A percentile compares a stretch with the other conserved stretches of the same genome.
Evolutionary conservation across 2,113 vertebrate genomes (phyloP).

Genomic region (Notiomystis cincta): DNA sequence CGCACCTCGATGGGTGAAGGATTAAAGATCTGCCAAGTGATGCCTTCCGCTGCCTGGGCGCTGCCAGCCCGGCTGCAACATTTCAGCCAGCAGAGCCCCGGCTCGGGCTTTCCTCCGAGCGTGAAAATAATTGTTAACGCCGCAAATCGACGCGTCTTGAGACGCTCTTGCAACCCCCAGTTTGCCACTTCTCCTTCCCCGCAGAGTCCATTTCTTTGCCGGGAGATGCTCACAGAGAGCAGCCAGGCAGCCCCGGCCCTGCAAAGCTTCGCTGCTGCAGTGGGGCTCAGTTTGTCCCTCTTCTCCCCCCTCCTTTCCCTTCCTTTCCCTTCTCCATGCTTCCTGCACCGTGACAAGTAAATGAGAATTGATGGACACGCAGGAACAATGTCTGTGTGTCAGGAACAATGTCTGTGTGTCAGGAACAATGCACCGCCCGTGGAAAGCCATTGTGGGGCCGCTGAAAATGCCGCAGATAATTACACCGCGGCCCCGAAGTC

Average conservation of each 20-base stretch:
- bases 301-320: neutral
- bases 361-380: slow-evolving; percentile 63
- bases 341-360: slow-evolving; percentile 65
- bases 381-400: slow-evolving; percentile 52
- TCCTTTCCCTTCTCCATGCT: slow-evolving; percentile 17
- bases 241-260: neutral
- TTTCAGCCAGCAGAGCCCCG: neutral
- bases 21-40: neutral
- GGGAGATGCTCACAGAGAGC: neutral
- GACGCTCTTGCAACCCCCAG: neutral
- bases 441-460: slow-evolving; percentile 55
- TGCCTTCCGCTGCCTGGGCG: neutral
- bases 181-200: neutral
- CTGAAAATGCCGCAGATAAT: slow-evolving; percentile 47
- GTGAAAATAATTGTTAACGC: neutral
- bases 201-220: neutral
- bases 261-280: neutral
- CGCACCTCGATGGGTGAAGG: neutral
- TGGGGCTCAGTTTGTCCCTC: neutral
- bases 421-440: slow-evolving; percentile 43
- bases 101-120: neutral
- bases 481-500: neutral
- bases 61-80: neutral
- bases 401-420: slow-evolving; percentile 54
- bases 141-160: neutral